A percentile compares a stretch with the other conserved stretches of the same genome.
Evolutionary conservation across 2,113 vertebrate genomes (phyloP).

Genomic region (Puffinus mauretanicus): DNA sequence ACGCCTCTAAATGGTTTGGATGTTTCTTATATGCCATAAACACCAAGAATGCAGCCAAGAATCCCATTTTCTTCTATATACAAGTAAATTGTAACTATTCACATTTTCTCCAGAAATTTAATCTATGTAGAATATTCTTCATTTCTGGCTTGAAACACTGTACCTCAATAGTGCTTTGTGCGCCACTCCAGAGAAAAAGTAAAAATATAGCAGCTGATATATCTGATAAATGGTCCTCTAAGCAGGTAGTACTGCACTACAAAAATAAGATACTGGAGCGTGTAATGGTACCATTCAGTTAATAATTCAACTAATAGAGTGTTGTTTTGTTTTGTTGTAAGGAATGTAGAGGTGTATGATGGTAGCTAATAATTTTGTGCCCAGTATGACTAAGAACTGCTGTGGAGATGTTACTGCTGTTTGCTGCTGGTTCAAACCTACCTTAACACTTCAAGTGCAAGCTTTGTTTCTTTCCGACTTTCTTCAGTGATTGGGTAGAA

Average conservation of each 20-base stretch:
- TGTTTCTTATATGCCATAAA: background rate
- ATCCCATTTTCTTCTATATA: background rate
- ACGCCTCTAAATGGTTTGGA: background rate
- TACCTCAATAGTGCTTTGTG: background rate
- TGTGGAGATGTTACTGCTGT: background rate
- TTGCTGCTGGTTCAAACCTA: slow-evolving; percentile 40
- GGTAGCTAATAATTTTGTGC: background rate
- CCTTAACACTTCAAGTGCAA: slow-evolving; percentile 83
- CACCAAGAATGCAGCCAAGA: background rate
- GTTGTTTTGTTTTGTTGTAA: background rate
- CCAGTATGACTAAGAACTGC: background rate
- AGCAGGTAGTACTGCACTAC: background rate
- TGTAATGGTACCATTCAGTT: background rate
- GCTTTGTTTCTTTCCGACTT: slow-evolving; percentile 78
- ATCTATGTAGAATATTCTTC: background rate
- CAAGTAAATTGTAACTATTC: background rate
- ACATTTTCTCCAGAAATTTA: background rate
- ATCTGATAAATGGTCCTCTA: background rate
- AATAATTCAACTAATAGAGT: background rate
- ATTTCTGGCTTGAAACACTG: background rate
- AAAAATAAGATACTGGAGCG: background rate
- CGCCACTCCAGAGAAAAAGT: background rate
- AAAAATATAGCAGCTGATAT: background rate
- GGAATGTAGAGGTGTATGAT: background rate
- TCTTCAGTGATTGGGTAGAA: slow-evolving; percentile 86